Evolutionary conservation across 2,113 vertebrate species (phyloP).

Genomic region (Opisthocomus hoazin): DNA sequence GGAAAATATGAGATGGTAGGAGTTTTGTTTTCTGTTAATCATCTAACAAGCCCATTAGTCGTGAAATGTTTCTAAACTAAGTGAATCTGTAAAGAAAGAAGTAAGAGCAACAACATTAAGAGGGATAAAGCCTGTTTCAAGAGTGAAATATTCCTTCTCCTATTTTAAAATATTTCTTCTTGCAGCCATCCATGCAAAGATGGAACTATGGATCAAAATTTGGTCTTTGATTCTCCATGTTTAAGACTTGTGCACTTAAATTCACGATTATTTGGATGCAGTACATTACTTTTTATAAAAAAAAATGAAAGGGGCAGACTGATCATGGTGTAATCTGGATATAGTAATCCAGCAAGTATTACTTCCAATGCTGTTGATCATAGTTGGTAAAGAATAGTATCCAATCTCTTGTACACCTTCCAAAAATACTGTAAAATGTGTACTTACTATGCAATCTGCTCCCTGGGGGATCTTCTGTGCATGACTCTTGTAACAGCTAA

Average conservation of each 20-base stretch:
- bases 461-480: neutral
- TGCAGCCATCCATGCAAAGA: neutral
- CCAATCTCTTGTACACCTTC: neutral
- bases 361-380: neutral
- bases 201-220: neutral
- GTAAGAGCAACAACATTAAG: neutral
- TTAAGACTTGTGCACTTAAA: neutral
- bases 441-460: neutral
- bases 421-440: neutral
- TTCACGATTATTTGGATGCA: neutral
- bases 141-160: neutral
- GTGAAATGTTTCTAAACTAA: neutral
- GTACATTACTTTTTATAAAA: neutral
- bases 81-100: neutral
- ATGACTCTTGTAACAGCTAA: neutral
- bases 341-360: neutral
- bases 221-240: neutral
- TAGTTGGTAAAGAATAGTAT: neutral
- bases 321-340: neutral
- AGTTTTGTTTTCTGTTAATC: conserved; percentile 20
- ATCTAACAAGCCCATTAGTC: neutral
- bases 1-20: neutral
- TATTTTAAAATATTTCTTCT: neutral
- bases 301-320: neutral
- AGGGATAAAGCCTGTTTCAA: neutral